Conservation (phyloP, 2,888 invertebrate genomes). For the Coenonympha glycerion region DNA sequence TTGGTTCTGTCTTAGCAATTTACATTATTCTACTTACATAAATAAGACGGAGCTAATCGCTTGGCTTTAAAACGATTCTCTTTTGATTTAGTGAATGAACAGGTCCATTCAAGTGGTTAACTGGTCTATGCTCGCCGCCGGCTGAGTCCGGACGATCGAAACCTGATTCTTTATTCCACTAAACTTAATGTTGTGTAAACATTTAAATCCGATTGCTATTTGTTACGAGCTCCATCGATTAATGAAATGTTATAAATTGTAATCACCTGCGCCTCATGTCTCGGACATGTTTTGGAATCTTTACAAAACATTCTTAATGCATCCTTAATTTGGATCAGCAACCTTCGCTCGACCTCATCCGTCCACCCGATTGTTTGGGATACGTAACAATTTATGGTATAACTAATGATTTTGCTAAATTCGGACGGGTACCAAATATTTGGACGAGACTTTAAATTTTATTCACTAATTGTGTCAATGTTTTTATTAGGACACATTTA, state of each 20-base stretch:
- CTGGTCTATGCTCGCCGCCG: slow-evolving; percentile 35
- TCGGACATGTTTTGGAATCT: slow-evolving; percentile 9
- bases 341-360: slow-evolving; percentile 23
- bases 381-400: slow-evolving; percentile 16
- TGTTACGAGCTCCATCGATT: slow-evolving; percentile 47
- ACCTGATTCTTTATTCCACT: slow-evolving; percentile 37
- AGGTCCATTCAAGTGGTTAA: slow-evolving; percentile 34
- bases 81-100: slow-evolving; percentile 38
- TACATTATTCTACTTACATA: slow-evolving; percentile 42
- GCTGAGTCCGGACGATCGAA: slow-evolving; percentile 41
- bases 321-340: slow-evolving; percentile 18
- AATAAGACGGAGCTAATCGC: slow-evolving; percentile 39
- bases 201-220: slow-evolving; percentile 54
- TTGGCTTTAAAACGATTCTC: slow-evolving; percentile 39
- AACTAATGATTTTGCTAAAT: slow-evolving; percentile 24
- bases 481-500: too few relatives aligned
- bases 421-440: slow-evolving; percentile 21
- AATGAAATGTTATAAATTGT: slow-evolving; percentile 51
- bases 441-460: slow-evolving; percentile 13
- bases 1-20: slow-evolving; percentile 43
- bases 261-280: slow-evolving; percentile 22
- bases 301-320: slow-evolving; percentile 8
- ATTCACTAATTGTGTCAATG: not conserved
- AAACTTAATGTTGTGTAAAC: slow-evolving; percentile 53
- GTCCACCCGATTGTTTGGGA: slow-evolving; percentile 22